Evolutionary conservation across 2,113 vertebrate species (phyloP).

Genomic region (Sceloporus undulatus): DNA sequence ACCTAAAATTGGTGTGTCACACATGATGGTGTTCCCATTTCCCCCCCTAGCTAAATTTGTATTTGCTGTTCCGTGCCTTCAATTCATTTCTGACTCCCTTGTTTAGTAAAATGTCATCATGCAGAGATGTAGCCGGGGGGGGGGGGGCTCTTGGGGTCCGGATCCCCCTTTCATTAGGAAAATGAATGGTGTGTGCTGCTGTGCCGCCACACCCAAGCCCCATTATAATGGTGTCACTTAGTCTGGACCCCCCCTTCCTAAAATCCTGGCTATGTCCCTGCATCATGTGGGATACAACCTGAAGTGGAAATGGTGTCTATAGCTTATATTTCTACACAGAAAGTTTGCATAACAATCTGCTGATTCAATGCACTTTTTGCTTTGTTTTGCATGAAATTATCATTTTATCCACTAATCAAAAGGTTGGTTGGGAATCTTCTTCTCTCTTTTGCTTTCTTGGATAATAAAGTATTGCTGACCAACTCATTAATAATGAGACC

Average conservation of each 20-base stretch:
- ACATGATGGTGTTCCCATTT: not conserved
- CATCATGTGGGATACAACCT: not conserved
- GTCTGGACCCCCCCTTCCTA: too few relatives aligned
- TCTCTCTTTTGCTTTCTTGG: conserved; percentile 26
- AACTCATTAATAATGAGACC: too few relatives aligned
- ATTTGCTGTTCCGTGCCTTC: not conserved
- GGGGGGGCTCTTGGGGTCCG: too few relatives aligned
- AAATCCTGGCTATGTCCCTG: too few relatives aligned
- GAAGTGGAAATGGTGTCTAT: not conserved
- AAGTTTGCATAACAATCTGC: conserved; percentile 74
- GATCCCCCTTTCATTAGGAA: too few relatives aligned
- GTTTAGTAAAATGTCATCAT: not conserved
- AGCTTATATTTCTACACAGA: conserved; percentile 69
- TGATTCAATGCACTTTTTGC: conserved; percentile 55
- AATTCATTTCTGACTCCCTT: too few relatives aligned
- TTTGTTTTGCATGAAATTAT: conserved; percentile 31
- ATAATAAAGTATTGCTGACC: too few relatives aligned
- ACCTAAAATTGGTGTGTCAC: not conserved
- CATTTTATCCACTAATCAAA: conserved; percentile 37
- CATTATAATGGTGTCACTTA: too few relatives aligned
- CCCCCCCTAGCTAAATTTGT: not conserved
- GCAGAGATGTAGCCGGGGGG: too few relatives aligned
- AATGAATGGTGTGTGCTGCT: too few relatives aligned
- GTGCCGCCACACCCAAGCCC: too few relatives aligned
- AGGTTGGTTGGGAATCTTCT: not conserved